Evolutionary conservation across 2,797 vertebrate species (phyloP), one percentile per base, ranked within the genome.

Genomic region (Florisuga fusca): DNA sequence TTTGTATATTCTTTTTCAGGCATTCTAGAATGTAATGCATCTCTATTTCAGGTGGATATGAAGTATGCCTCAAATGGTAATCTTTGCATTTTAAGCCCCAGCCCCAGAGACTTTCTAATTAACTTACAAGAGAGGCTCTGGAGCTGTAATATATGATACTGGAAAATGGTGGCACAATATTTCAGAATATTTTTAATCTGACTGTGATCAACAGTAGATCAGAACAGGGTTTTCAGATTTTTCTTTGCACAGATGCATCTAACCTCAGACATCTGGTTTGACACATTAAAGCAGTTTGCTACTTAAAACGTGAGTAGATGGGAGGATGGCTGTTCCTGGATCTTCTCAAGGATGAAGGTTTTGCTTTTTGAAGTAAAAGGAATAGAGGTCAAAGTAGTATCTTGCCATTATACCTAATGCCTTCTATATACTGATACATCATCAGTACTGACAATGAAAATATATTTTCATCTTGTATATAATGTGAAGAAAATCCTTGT

Each of bases 241-340:
- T 55, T 53, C 17, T 74, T 84, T 0, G 0, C 4, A 14, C 2
- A 59, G 27, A 15, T 62, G 4, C 12, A 6, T 86, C 75, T 83
- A 48, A 18, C 15, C 8, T 29, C 43, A 61, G 38, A 27, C 1
- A n/a, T 38, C 19, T 84, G 7, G 3, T 55, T 62, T 23, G 15
- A 66, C 7, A 12, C 9, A 26, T 19, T 61, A 36, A 71, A 78
- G 10, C 3, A 22, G 20, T 62, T 81, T 75, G 7, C 7, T 54
- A 4, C 34, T 81, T 54, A 22, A 71, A 58, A 15, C 23, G 13
- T 21, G 16, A 64, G 26, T 61, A 78, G 48, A 22, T 26, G 19
- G 7, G 27, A 77, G 61, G 45, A 34, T 50, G 57, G 26, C 7
- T 79, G 15, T 54, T 43, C 18, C 17, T 55, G 36, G 9, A 15